Evolutionary conservation across 2,888 invertebrate species (phyloP).

Genomic region (Drosophila borealis): DNA sequence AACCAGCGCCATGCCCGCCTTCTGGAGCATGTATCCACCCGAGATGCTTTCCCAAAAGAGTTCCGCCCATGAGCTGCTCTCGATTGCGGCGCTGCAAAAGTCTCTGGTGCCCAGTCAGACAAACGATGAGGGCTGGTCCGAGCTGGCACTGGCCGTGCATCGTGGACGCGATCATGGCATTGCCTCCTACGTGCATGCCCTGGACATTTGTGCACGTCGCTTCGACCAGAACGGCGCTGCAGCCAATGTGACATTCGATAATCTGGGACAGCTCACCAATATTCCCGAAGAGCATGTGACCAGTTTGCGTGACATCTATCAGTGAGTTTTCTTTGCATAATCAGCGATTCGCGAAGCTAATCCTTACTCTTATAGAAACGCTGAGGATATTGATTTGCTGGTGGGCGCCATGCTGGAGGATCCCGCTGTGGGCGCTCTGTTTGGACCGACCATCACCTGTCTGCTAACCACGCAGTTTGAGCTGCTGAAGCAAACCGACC

Average conservation of each 20-base stretch:
- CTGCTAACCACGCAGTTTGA: slow-evolving; percentile 93
- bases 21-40: slow-evolving; percentile 91
- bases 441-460: slow-evolving; percentile 96
- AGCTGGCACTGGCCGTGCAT: slow-evolving; percentile 87
- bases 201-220: slow-evolving; percentile 87
- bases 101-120: slow-evolving; percentile 82
- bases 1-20: slow-evolving; percentile 89
- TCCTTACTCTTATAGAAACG: slow-evolving; percentile 84
- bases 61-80: slow-evolving; percentile 88
- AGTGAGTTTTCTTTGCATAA: slow-evolving; percentile 84
- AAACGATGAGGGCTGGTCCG: slow-evolving; percentile 86
- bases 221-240: slow-evolving; percentile 58
- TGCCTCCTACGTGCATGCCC: slow-evolving; percentile 89
- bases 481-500: slow-evolving; percentile 92
- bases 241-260: slow-evolving; percentile 80
- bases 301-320: slow-evolving; percentile 89
- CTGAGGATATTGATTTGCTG: slow-evolving; percentile 93
- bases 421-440: slow-evolving; percentile 91
- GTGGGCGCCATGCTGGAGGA: slow-evolving; percentile 93
- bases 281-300: slow-evolving; percentile 87
- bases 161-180: slow-evolving; percentile 92
- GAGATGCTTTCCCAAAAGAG: slow-evolving; percentile 88
- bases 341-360: neutral
- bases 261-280: slow-evolving; percentile 67
- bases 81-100: slow-evolving; percentile 87